Evolutionary conservation across 2,113 vertebrate species (phyloP).

Genomic region (Colistium nudipinnis): DNA sequence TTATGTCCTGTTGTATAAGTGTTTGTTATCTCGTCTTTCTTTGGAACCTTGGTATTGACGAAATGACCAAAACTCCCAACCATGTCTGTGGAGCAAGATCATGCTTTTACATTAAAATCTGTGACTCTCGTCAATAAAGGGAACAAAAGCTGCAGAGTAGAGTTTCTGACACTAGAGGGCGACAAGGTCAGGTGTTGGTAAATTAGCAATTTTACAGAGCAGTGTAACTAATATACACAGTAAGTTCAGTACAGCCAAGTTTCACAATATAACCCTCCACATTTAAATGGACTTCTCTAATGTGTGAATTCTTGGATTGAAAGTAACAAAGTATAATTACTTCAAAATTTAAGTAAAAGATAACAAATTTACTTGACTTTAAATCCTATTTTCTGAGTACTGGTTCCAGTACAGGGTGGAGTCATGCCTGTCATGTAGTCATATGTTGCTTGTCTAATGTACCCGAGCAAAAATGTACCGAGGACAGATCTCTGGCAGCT

Average conservation of each 20-base stretch:
- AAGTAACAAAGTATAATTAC: no score
- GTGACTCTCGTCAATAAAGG: not conserved
- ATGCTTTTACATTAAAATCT: not conserved
- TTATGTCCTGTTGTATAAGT: no score
- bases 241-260: no score
- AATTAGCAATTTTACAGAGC: not conserved
- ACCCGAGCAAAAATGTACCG: conserved; percentile 1
- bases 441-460: not conserved
- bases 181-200: not conserved
- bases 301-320: no score
- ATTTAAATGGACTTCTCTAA: no score
- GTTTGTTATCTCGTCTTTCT: no score
- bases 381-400: no score
- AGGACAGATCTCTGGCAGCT: conserved; percentile 11
- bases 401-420: not conserved
- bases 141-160: not conserved
- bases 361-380: no score
- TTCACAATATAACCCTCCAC: no score
- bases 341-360: no score
- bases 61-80: no score
- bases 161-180: conserved; percentile 46
- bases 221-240: not conserved
- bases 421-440: not conserved
- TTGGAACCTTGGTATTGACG: no score
- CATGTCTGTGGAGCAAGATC: not conserved